phyloP scores from a whole-genome alignment of 2,888 invertebrate genomes.

The Neelides folsomi region DNA sequence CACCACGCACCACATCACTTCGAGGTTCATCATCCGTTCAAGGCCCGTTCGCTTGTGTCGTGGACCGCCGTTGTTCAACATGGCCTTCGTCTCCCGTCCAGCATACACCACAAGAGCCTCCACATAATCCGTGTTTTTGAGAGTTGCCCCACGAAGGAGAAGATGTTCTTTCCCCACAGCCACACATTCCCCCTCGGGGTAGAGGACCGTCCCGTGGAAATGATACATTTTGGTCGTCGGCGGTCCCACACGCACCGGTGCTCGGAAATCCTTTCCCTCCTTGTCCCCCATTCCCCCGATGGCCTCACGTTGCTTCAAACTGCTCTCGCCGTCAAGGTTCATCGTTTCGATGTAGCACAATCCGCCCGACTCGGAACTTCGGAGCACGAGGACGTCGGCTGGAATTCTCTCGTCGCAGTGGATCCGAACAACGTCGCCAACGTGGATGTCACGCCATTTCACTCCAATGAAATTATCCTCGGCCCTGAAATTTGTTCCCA shows the following conservation, averaged over 20 bases:
- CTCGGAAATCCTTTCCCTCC: constrained; percentile 60
- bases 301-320: constrained; percentile 80
- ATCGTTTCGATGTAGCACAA: constrained; percentile 89
- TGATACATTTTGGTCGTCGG: constrained; percentile 93
- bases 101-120: constrained; percentile 96
- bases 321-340: constrained; percentile 91
- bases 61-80: constrained; percentile 93
- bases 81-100: constrained; percentile 93
- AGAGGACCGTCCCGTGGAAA: constrained; percentile 77
- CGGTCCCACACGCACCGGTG: constrained; percentile 77
- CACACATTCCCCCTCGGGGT: constrained; percentile 62
- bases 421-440: constrained; percentile 87
- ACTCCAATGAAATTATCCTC: constrained; percentile 67
- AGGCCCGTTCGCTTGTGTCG: constrained; percentile 82
- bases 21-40: constrained; percentile 86
- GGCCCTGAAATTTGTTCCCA: too few relatives aligned
- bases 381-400: constrained; percentile 80
- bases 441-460: constrained; percentile 78
- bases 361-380: constrained; percentile 75
- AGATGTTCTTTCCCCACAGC: constrained; percentile 80
- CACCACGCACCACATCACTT: constrained; percentile 91
- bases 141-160: constrained; percentile 77
- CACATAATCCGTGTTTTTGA: constrained; percentile 91
- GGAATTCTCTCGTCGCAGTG: constrained; percentile 94
- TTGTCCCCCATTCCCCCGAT: constrained; percentile 60